These are phyloP conservation scores for Zeuzera pyrina DNA, from an alignment of 2,888 invertebrate genomes.

Conservation along the genomic window DNA sequence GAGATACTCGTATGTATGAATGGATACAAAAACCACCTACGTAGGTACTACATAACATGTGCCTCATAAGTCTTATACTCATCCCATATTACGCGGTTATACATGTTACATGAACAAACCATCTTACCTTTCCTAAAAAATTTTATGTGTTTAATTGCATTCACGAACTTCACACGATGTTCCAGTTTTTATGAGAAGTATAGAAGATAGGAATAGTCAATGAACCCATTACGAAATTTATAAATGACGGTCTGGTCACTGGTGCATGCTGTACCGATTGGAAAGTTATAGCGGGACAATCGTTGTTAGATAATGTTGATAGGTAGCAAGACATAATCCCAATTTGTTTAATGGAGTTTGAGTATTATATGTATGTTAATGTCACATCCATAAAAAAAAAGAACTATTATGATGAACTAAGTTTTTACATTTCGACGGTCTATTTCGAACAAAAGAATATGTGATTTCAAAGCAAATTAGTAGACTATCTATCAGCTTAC, in stretches of 20 bases:
- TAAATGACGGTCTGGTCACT: conserved; percentile 22
- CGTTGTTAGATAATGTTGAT: conserved; percentile 35
- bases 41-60: no score
- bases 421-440: no score
- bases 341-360: conserved; percentile 58
- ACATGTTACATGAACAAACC: no score
- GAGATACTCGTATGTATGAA: no score
- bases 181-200: conserved; percentile 25
- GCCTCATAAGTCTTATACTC: no score
- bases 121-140: no score
- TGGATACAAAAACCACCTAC: no score
- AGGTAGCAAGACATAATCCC: conserved; percentile 38
- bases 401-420: no score
- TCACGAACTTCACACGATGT: conserved; percentile 5
- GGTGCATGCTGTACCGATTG: conserved; percentile 26
- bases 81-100: no score
- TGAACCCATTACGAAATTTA: conserved; percentile 38
- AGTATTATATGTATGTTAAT: conserved; percentile 50
- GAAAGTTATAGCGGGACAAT: conserved; percentile 41
- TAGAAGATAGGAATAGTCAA: conserved; percentile 32
- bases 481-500: no score
- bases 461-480: no score
- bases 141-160: not conserved
- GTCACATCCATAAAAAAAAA: conserved; percentile 33
- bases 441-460: no score